These are phyloP conservation scores for Lasiurus borealis DNA, from an alignment of 2,113 vertebrate species.

Conservation along the genomic window DNA sequence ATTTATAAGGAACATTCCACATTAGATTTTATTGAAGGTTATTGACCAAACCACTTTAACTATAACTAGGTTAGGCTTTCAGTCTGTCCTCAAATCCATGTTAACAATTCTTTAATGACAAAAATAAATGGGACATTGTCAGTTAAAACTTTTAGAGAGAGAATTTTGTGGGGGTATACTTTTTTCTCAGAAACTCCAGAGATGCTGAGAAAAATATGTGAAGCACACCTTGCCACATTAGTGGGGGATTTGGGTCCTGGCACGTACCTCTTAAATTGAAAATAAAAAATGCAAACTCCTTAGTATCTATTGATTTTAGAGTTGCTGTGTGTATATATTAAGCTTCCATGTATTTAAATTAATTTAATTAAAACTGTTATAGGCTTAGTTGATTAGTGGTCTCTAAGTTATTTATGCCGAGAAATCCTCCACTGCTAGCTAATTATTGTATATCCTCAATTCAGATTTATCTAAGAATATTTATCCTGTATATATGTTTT, in stretches of 20 bases:
- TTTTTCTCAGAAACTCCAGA: not conserved
- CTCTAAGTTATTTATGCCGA: not conserved
- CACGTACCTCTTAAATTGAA: not conserved
- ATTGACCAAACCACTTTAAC: not conserved
- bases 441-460: not conserved
- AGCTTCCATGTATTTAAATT: conserved; percentile 1
- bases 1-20: not conserved
- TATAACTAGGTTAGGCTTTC: conserved; percentile 32
- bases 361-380: conserved; percentile 8
- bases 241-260: not conserved
- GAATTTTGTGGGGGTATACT: not conserved
- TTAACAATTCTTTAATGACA: not conserved
- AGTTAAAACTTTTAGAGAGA: not conserved
- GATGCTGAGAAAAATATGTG: not conserved
- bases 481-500: not conserved
- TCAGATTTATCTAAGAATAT: not conserved
- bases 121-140: not conserved
- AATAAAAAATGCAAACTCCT: conserved; percentile 24
- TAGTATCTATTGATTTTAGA: conserved; percentile 12
- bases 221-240: not conserved
- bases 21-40: not conserved
- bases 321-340: not conserved
- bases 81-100: not conserved
- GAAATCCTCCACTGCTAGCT: not conserved
- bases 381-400: not conserved